phyloP scores from a whole-genome alignment of 2,113 vertebrate genomes.

The Mellivora capensis region DNA sequence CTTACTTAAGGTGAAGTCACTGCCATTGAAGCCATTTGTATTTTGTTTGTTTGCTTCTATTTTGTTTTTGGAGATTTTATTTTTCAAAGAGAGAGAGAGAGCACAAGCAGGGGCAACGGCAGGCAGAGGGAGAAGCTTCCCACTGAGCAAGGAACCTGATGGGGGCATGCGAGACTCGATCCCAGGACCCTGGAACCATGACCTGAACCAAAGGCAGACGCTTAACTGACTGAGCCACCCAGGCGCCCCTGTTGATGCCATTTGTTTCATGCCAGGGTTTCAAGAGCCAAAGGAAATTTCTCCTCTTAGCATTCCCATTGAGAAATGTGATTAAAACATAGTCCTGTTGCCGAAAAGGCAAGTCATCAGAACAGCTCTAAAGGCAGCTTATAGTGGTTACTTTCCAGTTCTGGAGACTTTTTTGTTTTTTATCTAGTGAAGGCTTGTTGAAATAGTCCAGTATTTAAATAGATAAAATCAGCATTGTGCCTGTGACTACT shows the following conservation, averaged over 20 bases:
- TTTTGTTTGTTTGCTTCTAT: not conserved
- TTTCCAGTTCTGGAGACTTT: not conserved
- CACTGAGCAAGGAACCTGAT: too few species aligned
- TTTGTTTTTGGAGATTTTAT: too few species aligned
- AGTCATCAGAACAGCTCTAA: not conserved
- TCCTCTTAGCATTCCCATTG: not conserved
- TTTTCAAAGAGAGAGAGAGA: too few species aligned
- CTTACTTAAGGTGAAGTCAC: not conserved
- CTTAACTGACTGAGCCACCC: too few species aligned
- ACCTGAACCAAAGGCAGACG: too few species aligned
- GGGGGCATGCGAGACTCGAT: accelerated
- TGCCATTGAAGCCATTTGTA: not conserved
- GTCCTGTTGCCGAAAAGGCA: not conserved
- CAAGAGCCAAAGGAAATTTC: not conserved
- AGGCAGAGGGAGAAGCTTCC: too few species aligned
- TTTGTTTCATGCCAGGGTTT: not conserved
- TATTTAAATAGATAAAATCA: not conserved
- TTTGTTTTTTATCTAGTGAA: not conserved
- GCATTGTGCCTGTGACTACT: not conserved
- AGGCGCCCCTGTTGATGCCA: too few species aligned
- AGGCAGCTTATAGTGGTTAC: not conserved
- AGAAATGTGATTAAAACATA: not conserved
- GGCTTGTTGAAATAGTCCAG: not conserved
- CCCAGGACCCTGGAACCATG: too few species aligned
- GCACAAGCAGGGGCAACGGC: too few species aligned